Base-by-base conservation (phyloP, 2,113 vertebrate species). In the Dasyornis broadbenti region DNA sequence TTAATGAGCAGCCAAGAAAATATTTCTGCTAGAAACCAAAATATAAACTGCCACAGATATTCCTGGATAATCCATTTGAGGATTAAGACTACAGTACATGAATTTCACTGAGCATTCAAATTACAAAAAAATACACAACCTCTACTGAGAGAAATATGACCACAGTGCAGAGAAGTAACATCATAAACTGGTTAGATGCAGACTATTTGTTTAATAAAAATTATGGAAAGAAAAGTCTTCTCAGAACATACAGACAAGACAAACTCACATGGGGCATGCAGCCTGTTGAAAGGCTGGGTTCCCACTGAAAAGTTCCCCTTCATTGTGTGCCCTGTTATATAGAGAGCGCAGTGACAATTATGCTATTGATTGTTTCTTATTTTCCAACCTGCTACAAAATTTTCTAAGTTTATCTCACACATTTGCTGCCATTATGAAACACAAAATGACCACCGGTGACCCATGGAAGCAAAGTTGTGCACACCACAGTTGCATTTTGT, bases 1-100 rank as follows among this genome's bases (percentile, higher is more conserved):
- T 80, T 93, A 86, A 83, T 39, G 27, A 96, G 39, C n/a, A 92
- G 54, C 39, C 21, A 90, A 92, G 76, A 75, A 93, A 92, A 59
- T 53, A 73, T 42, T 81, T 83, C 59, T 73, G 54, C 52, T 83
- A 59, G 79, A 93, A 53, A 10, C 0, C 14, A 73, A 77, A 77
- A 65, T 44, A 73, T 81, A 72, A 92, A 83, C 30, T 90, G 33
- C 65, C 13, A 31, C 4, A 8, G 79, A 81, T 93, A 86, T 66
- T 88, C 56, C 44, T 42, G 15, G n/a, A 54, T 89, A 83, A 92
- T 44, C 27, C 73, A 64, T 9, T 12, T 59, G 61, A 84, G 65
- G 26, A 81, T 70, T 84, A 59, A 80, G 60, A 66, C 47, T 72
- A 77, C 26, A 77, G 60, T 77, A 94, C 0, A 3, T 3, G 4